Base-by-base conservation (phyloP, 2,888 invertebrate genomes). In the Galeruca laticollis region DNA sequence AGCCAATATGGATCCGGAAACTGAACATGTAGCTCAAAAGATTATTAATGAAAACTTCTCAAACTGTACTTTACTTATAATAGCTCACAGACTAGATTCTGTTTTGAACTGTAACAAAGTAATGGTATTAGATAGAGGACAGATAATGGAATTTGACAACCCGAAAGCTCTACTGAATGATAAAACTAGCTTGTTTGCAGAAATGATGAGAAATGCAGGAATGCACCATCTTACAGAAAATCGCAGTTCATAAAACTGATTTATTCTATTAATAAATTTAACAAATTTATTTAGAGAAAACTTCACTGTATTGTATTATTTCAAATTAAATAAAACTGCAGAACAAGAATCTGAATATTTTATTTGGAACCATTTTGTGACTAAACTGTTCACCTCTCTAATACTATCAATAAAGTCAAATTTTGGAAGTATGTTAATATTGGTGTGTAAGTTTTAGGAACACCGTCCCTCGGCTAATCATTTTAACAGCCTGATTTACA, bases 121-220 rank as follows among this genome's bases (percentile, higher is more conserved):
- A 18, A 52, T 68, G 76, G 88, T 88, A 10, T 47, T 90, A 71
- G 87, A 88, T 75, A 85, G 86, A 60, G 90, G 90, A 8, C 67
- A 75, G 51, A 74, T 82, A 9, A 75, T 74, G n/a, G 82, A 82
- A 60, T 82, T 78, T 73, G 81, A 80, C 65, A 60, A 70, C 20
- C 81, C 82, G 1, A 49, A 43, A 6, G 71, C 31, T 76, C 82
- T 94, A 60, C 80, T 93, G 61, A 87, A 88, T 20, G 87, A 89
- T 77, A 84, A 87, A 74, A 86, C 85, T 2, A 90, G 92, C 0
- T 87, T 89, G 68, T 90, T 94, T 79, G 90, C 90, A 73, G 85
- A 88, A 13, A 85, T 94, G 77, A 91, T 93, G 1, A 88, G 91
- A 52, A 90, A 93, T 79, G 91, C 91, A 0, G 93, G 93, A 20